phyloP scores from a whole-genome alignment of 2,888 invertebrate species.

The Drosophila buzzatii region DNA sequence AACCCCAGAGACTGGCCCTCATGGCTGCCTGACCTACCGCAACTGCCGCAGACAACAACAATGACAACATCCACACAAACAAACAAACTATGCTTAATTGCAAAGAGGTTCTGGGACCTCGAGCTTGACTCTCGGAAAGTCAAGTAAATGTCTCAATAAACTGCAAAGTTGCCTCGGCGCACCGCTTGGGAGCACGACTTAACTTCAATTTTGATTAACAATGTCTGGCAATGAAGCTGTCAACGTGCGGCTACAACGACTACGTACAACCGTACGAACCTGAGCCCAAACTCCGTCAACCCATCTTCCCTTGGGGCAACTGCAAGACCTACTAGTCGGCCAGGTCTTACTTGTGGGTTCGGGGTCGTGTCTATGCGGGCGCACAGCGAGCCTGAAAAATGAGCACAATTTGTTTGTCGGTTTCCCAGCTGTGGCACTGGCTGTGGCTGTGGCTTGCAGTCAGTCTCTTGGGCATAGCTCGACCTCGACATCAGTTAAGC shows the following conservation, averaged over 20 bases:
- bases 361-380: conserved; percentile 4
- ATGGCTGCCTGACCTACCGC: conserved; percentile 53
- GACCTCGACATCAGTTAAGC: conserved; percentile 38
- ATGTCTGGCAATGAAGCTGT: conserved; percentile 80
- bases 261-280: not conserved
- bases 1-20: conserved; percentile 20
- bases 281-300: not conserved
- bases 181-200: conserved; percentile 65
- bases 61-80: conserved; percentile 30
- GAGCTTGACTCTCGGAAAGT: conserved; percentile 41
- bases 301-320: not conserved
- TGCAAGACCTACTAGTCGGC: conserved; percentile 2
- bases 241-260: conserved; percentile 63
- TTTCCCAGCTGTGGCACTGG: conserved; percentile 44
- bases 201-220: conserved; percentile 82
- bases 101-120: conserved; percentile 44
- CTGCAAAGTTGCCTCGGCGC: conserved; percentile 50
- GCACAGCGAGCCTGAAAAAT: conserved; percentile 65
- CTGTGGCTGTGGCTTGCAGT: conserved; percentile 18
- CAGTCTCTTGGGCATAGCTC: conserved; percentile 46
- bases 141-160: conserved; percentile 70
- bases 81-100: conserved; percentile 72
- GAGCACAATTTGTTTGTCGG: conserved; percentile 72
- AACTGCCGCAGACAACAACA: conserved; percentile 41
- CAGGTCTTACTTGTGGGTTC: conserved; percentile 14